Evolutionary conservation across 2,888 invertebrate genomes (phyloP).

Genomic region (Phengaris arion): DNA sequence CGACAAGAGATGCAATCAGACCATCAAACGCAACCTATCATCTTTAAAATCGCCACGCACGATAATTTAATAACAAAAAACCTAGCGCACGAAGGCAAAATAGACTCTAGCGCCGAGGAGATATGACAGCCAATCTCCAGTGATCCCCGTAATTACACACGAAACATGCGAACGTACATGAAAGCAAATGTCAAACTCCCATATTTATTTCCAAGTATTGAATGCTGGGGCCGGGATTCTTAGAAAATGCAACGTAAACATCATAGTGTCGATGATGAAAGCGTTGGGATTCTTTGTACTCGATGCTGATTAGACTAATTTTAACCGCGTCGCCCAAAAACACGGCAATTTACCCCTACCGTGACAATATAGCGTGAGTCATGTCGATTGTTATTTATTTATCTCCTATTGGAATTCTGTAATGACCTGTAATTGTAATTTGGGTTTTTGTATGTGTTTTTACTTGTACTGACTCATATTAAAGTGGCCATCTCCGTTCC

Average conservation of each 20-base stretch:
- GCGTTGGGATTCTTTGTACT: slow-evolving; percentile 77
- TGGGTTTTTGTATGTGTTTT: slow-evolving; percentile 23
- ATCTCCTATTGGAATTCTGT: slow-evolving; percentile 39
- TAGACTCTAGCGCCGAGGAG: slow-evolving; percentile 55
- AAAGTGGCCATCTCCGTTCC: background rate
- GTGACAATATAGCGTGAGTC: slow-evolving; percentile 57
- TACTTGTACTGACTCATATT: background rate
- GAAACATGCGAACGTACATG: slow-evolving; percentile 75
- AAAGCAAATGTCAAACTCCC: slow-evolving; percentile 80
- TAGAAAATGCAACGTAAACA: slow-evolving; percentile 75
- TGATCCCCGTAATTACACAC: slow-evolving; percentile 67
- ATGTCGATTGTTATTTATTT: slow-evolving; percentile 37
- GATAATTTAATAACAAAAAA: slow-evolving; percentile 79
- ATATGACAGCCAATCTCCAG: slow-evolving; percentile 51
- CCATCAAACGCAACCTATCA: slow-evolving; percentile 77
- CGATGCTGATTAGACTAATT: slow-evolving; percentile 77
- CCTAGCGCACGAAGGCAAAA: slow-evolving; percentile 56
- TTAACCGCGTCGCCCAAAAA: slow-evolving; percentile 52
- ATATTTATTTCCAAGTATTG: slow-evolving; percentile 80
- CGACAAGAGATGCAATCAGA: slow-evolving; percentile 79
- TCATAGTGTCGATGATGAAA: slow-evolving; percentile 79
- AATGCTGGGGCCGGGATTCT: slow-evolving; percentile 71
- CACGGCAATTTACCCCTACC: slow-evolving; percentile 64
- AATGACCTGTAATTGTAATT: slow-evolving; percentile 31
- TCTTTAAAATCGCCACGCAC: slow-evolving; percentile 79